phyloP scores from a whole-genome alignment of 2,888 invertebrate genomes.

The Agapetus fuscipes region DNA sequence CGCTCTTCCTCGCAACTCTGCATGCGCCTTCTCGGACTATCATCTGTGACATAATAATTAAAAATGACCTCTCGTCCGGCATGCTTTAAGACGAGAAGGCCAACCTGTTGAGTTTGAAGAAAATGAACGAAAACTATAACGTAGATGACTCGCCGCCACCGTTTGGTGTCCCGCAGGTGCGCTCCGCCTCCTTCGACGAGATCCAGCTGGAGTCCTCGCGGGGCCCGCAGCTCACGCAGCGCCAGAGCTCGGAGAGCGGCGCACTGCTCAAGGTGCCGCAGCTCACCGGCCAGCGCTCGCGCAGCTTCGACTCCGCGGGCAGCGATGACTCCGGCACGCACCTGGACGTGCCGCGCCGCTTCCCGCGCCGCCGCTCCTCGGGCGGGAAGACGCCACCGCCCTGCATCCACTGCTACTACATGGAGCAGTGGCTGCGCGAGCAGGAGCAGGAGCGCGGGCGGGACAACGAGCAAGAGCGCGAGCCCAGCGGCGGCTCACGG shows the following conservation, averaged over 20 bases:
- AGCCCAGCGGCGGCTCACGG: too few relatives aligned
- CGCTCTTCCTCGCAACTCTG: conserved; percentile 64
- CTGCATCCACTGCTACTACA: conserved; percentile 68
- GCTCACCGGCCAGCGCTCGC: conserved; percentile 58
- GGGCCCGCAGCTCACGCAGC: conserved; percentile 29
- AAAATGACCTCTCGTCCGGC: conserved; percentile 1
- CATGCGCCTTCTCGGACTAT: conserved; percentile 18
- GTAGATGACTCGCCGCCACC: conserved; percentile 15
- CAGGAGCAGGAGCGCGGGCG: conserved; percentile 35
- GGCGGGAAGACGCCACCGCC: conserved; percentile 56
- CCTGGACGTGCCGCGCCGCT: conserved; percentile 52
- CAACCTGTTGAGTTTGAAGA: not conserved
- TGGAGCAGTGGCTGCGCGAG: conserved; percentile 62
- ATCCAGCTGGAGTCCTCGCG: conserved; percentile 72
- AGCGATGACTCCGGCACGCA: conserved; percentile 55
- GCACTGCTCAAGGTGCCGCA: conserved; percentile 57
- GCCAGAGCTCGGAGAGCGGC: conserved; percentile 32
- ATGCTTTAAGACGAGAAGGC: conserved; percentile 3
- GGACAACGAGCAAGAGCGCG: too few relatives aligned
- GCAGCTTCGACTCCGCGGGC: conserved; percentile 71
- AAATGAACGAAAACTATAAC: conserved; percentile 13
- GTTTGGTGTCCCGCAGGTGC: conserved; percentile 42
- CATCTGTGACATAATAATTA: not conserved
- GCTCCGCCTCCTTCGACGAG: conserved; percentile 85
- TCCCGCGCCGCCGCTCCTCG: conserved; percentile 54